These are phyloP conservation scores for Onychomys leucogaster DNA, from an alignment of 2,797 vertebrate genomes.

Conservation along the genomic window DNA sequence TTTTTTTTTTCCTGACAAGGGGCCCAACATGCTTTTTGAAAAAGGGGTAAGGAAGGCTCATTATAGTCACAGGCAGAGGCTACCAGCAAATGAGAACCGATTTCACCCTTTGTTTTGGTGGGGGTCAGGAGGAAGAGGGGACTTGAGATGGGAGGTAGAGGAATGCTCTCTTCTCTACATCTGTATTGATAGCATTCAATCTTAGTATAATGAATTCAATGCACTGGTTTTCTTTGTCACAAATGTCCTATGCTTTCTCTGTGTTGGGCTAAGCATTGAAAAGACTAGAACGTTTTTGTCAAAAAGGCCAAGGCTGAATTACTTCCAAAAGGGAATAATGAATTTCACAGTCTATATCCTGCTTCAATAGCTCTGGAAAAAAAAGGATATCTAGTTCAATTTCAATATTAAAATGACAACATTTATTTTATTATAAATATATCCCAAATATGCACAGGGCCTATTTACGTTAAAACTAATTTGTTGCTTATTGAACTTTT, in stretches of 20 bases:
- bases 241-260: neutral
- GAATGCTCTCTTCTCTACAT: neutral
- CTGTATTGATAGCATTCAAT: neutral
- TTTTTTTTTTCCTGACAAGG: slow-evolving; percentile 36
- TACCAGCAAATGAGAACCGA: slow-evolving; percentile 41
- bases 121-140: slow-evolving; percentile 25
- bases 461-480: slow-evolving; percentile 23
- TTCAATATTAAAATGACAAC: neutral
- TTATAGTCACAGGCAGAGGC: slow-evolving; percentile 55
- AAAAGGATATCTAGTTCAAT: neutral
- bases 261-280: neutral
- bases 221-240: neutral
- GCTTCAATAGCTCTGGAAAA: neutral
- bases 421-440: slow-evolving; percentile 41
- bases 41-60: slow-evolving; percentile 49
- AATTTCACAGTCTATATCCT: neutral
- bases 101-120: slow-evolving; percentile 58
- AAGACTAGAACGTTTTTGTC: slow-evolving; percentile 17
- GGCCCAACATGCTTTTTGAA: neutral
- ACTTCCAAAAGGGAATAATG: neutral
- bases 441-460: neutral
- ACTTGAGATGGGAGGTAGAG: neutral
- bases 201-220: neutral
- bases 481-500: slow-evolving; percentile 28
- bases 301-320: slow-evolving; percentile 42